Conservation (phyloP, 1,140 invertebrate species). For the Stenopsyche tienmushanensis region DNA sequence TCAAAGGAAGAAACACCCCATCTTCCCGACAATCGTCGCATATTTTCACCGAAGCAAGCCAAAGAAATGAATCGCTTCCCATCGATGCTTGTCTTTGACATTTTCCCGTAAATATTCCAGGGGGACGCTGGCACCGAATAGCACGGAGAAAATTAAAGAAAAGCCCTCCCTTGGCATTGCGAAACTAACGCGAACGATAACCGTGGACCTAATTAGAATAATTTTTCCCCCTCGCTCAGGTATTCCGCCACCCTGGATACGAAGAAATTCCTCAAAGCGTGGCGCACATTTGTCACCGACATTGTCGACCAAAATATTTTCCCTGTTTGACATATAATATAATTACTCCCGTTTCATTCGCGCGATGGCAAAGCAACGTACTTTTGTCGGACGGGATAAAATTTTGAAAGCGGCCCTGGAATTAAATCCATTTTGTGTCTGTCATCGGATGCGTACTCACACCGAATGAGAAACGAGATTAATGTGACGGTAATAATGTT, state of each 20-base stretch:
- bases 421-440: conserved; percentile 9
- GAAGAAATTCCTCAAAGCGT: neutral
- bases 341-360: neutral
- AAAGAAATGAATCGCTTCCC: neutral
- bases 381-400: neutral
- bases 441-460: neutral
- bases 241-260: too few relatives aligned
- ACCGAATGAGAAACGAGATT: neutral
- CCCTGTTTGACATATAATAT: neutral
- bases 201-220: too few relatives aligned
- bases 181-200: too few relatives aligned
- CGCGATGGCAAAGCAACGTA: neutral
- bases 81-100: neutral
- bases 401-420: neutral
- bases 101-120: neutral
- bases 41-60: conserved; percentile 1
- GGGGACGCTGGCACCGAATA: neutral
- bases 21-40: neutral
- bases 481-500: neutral
- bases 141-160: neutral
- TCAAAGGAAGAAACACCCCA: too few relatives aligned
- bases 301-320: neutral
- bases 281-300: neutral
- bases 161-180: neutral
- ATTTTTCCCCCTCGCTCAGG: too few relatives aligned